Conservation (phyloP, 2,797 vertebrate genomes). For the Sebastes kiyomatsui region DNA sequence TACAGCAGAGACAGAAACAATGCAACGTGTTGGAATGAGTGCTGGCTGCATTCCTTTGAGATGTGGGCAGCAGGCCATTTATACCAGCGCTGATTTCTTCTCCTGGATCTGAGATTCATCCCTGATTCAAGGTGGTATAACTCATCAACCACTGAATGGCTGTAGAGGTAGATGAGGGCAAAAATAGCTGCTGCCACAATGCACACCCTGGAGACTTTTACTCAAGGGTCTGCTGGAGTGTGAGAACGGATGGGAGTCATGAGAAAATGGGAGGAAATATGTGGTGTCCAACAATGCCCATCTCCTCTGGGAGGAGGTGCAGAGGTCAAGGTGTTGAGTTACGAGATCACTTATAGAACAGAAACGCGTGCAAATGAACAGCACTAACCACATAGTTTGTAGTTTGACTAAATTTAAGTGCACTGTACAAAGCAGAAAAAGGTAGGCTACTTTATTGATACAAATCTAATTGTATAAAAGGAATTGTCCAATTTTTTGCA, state of each 20-base stretch:
- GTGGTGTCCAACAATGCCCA: slow-evolving; percentile 55
- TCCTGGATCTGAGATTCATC: neutral
- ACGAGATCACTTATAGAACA: slow-evolving; percentile 26
- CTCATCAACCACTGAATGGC: neutral
- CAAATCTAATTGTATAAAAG: neutral
- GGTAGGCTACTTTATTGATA: neutral
- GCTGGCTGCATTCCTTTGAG: neutral
- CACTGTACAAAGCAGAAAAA: neutral
- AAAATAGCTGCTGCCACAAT: slow-evolving; percentile 35
- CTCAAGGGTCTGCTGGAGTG: slow-evolving; percentile 39
- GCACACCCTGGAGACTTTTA: slow-evolving; percentile 29
- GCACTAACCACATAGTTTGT: no score
- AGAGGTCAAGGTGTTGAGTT: slow-evolving; percentile 43
- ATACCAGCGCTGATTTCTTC: neutral
- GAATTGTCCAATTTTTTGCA: neutral
- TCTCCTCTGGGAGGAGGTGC: slow-evolving; percentile 41
- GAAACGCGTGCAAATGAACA: neutral
- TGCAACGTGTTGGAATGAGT: slow-evolving; percentile 3
- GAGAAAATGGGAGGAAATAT: slow-evolving; percentile 71
- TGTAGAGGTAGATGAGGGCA: neutral
- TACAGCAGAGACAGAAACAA: slow-evolving; percentile 12
- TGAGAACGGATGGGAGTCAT: slow-evolving; percentile 67
- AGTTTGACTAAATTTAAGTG: neutral
- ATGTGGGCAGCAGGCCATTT: neutral
- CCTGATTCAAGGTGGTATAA: neutral